Evolutionary conservation across 2,113 vertebrate species (phyloP).

Genomic region (Emydura subglobosa): DNA sequence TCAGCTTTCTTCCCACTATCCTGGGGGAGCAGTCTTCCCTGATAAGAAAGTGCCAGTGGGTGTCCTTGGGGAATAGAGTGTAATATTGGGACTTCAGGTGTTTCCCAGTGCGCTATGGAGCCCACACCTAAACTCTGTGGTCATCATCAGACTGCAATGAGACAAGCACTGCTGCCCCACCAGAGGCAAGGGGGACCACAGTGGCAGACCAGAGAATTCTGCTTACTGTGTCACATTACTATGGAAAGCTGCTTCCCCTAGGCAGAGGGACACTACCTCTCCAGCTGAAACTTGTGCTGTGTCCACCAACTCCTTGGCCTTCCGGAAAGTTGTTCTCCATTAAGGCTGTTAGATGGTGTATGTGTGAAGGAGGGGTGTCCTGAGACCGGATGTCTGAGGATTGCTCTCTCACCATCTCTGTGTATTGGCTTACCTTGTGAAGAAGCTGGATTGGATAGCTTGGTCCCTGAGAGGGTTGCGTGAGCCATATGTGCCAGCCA

Average conservation of each 20-base stretch:
- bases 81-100: rapidly evolving
- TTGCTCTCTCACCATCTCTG: not conserved
- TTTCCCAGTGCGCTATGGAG: not conserved
- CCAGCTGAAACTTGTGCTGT: not conserved
- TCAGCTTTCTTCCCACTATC: not conserved
- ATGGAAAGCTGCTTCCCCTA: rapidly evolving
- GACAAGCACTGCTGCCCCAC: not conserved
- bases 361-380: not conserved
- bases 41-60: not conserved
- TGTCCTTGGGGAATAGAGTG: not conserved
- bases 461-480: rapidly evolving
- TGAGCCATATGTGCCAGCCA: not conserved
- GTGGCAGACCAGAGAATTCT: not conserved
- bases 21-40: not conserved
- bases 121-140: not conserved
- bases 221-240: not conserved
- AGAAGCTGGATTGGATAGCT: not conserved
- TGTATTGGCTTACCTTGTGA: not conserved
- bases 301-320: not conserved
- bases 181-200: not conserved
- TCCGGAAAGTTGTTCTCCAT: rapidly evolving
- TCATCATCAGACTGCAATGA: not conserved
- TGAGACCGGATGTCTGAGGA: not conserved
- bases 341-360: not conserved
- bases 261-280: not conserved